Conservation (phyloP, 2,888 invertebrate species). For the Anoplius nigerrimus region DNA sequence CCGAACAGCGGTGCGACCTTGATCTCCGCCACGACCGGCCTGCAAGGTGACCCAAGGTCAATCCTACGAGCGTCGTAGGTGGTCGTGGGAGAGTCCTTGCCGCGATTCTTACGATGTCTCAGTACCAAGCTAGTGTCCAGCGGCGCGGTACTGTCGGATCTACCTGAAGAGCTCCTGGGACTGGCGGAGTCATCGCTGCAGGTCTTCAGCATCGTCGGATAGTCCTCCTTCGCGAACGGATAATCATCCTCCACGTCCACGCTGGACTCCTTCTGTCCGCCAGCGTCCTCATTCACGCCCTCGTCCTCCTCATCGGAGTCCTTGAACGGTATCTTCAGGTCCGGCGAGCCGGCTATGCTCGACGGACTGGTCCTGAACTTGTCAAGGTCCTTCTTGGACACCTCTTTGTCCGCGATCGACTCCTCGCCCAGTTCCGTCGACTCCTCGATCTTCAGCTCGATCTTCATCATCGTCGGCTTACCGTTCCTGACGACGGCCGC, state of each 20-base stretch:
- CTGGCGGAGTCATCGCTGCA: conserved; percentile 73
- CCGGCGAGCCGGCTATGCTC: conserved; percentile 22
- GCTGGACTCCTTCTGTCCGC: conserved; percentile 65
- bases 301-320: conserved; percentile 46
- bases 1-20: conserved; percentile 63
- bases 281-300: conserved; percentile 34
- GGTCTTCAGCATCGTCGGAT: conserved; percentile 72
- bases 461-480: conserved; percentile 76
- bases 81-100: conserved; percentile 58
- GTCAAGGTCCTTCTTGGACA: conserved; percentile 23
- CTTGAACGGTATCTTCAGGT: conserved; percentile 55
- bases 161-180: conserved; percentile 71
- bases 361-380: conserved; percentile 13
- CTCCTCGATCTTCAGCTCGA: conserved; percentile 75
- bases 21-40: conserved; percentile 63
- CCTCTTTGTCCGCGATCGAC: neutral
- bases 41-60: conserved; percentile 68
- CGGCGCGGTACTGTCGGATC: conserved; percentile 72
- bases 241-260: conserved; percentile 73
- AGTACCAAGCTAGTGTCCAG: conserved; percentile 65
- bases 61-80: conserved; percentile 67
- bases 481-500: conserved; percentile 74
- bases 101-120: conserved; percentile 36
- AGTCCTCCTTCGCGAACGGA: conserved; percentile 73
- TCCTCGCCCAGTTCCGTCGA: conserved; percentile 28